Evolutionary conservation across 2,113 vertebrate genomes (phyloP).

Genomic region (Euleptes europaea): DNA sequence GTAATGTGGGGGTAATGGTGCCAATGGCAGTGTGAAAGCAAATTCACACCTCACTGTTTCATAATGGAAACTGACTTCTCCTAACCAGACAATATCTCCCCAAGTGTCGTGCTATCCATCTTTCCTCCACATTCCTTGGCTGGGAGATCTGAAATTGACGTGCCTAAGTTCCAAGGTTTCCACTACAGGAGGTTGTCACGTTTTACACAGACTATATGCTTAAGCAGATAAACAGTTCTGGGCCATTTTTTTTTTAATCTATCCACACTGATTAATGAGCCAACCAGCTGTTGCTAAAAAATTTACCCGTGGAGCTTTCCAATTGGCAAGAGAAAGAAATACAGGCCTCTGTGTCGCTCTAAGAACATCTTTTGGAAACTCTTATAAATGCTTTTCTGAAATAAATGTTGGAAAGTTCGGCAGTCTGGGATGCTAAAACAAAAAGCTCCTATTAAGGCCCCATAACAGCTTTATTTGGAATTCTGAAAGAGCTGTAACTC

Average conservation of each 20-base stretch:
- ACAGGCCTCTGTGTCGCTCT: conserved; percentile 45
- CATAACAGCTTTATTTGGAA: conserved; percentile 43
- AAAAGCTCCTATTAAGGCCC: conserved; percentile 31
- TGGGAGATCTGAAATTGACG: conserved; percentile 6
- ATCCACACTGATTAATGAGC: conserved; percentile 58
- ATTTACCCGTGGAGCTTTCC: conserved; percentile 19
- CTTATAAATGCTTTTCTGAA: conserved; percentile 7
- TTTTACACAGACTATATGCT: conserved; percentile 40
- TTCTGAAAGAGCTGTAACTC: conserved; percentile 40
- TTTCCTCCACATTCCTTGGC: background rate
- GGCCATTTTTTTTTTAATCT: conserved; percentile 38
- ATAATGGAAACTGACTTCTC: conserved; percentile 8
- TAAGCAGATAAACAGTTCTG: conserved; percentile 41
- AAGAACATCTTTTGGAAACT: conserved; percentile 41
- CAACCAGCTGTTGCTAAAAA: conserved; percentile 61
- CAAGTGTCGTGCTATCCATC: background rate
- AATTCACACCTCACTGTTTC: conserved; percentile 26
- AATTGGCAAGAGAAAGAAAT: conserved; percentile 45
- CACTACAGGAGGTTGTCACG: conserved; percentile 14
- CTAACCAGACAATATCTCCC: background rate
- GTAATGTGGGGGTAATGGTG: conserved; percentile 11
- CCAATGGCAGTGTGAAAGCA: conserved; percentile 21
- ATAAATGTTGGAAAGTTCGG: conserved; percentile 43
- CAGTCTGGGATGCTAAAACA: conserved; percentile 35
- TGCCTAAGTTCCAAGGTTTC: conserved; percentile 5